Percentiles rank a stretch among this genome's conserved stretches.
Conservation (phyloP, 2,888 invertebrate species). For the Blera fallax region DNA sequence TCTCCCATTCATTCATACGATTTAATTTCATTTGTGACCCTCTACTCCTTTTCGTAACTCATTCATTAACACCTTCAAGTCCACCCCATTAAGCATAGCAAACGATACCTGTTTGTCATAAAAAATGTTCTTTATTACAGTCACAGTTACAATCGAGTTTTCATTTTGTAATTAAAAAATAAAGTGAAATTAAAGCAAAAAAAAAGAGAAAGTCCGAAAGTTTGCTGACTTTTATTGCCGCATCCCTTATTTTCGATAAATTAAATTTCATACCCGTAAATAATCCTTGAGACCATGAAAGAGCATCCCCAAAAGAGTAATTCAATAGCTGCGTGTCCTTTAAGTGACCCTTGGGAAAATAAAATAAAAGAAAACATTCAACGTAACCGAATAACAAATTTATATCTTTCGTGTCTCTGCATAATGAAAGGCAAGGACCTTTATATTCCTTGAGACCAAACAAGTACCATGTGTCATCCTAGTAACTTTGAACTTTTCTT, state of each 20-base stretch:
- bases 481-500: background rate
- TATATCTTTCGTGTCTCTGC: conserved; percentile 26
- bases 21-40: background rate
- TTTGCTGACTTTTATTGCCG: background rate
- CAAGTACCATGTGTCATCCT: background rate
- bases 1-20: background rate
- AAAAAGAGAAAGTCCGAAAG: conserved; percentile 1
- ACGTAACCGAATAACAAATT: conserved; percentile 28
- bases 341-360: background rate
- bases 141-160: background rate
- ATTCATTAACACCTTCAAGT: background rate
- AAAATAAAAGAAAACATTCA: conserved; percentile 3
- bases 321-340: conserved; percentile 26
- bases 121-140: background rate
- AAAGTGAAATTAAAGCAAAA: conserved; percentile 11
- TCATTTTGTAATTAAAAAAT: background rate
- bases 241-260: conserved; percentile 28
- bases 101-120: conserved; percentile 2
- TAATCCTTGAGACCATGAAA: conserved; percentile 29
- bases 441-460: background rate
- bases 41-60: background rate
- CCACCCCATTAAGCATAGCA: background rate
- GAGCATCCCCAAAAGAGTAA: conserved; percentile 1
- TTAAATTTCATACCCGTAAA: conserved; percentile 23
- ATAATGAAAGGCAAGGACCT: conserved; percentile 11